Percentiles rank a stretch among this genome's conserved stretches.
Conservation (phyloP, 2,797 vertebrate genomes). For the Martes flavigula region DNA sequence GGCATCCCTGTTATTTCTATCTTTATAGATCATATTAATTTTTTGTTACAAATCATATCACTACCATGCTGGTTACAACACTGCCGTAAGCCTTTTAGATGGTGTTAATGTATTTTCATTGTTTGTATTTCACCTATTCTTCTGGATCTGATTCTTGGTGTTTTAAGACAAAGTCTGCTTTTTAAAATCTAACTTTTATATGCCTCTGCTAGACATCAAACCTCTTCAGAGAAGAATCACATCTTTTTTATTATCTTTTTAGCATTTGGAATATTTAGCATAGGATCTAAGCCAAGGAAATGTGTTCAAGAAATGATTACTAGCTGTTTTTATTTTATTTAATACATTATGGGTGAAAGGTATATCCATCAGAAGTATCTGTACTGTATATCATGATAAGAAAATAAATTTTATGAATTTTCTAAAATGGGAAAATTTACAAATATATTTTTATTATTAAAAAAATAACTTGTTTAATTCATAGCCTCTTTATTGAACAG, state of each 20-base stretch:
- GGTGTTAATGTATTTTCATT: not conserved
- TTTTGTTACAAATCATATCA: not conserved
- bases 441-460: not conserved
- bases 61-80: not conserved
- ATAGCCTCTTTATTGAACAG: not conserved
- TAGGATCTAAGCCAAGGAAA: not conserved
- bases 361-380: not conserved
- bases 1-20: not conserved
- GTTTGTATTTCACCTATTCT: not conserved
- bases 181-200: not conserved
- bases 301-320: not conserved
- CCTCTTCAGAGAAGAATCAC: not conserved
- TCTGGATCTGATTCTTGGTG: not conserved
- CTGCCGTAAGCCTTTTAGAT: not conserved
- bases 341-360: not conserved
- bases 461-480: not conserved
- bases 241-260: not conserved
- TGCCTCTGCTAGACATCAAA: not conserved
- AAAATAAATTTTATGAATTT: not conserved
- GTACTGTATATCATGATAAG: not conserved
- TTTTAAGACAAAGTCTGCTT: not conserved
- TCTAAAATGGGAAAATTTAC: not conserved
- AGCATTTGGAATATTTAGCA: conserved; percentile 28
- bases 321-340: not conserved
- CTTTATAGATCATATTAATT: not conserved